phyloP scores from a whole-genome alignment of 1,140 invertebrate genomes.

The Whitmania pigra region DNA sequence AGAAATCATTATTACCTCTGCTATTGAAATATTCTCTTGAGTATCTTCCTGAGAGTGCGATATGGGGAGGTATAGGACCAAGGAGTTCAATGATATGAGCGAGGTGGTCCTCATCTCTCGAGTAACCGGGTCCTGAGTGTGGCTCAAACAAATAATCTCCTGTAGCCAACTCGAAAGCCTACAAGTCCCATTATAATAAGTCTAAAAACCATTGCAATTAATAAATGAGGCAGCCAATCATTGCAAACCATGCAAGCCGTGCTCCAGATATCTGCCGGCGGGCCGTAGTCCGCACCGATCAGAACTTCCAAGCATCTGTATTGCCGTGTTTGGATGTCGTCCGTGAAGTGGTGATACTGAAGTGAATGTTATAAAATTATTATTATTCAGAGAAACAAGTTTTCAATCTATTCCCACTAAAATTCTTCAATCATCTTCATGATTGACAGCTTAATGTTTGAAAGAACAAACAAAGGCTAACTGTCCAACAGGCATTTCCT shows the following conservation, averaged over 20 bases:
- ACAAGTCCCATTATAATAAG: slow-evolving; percentile 1
- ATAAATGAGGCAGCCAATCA: not conserved
- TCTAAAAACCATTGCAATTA: not conserved
- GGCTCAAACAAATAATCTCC: slow-evolving; percentile 99
- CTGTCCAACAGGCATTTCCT: slow-evolving; percentile 98
- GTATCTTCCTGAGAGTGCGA: slow-evolving; percentile 78
- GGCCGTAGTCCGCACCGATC: slow-evolving; percentile 79
- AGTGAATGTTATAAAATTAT: not conserved
- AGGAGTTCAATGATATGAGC: slow-evolving; percentile 95
- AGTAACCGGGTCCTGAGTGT: slow-evolving; percentile 64
- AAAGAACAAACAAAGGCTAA: slow-evolving; percentile 40
- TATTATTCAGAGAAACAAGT: too few species aligned
- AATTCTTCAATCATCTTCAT: too few species aligned
- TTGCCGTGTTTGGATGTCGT: slow-evolving; percentile 97
- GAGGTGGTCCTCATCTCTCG: slow-evolving; percentile 91
- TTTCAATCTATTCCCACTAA: too few species aligned
- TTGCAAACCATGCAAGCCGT: slow-evolving; percentile 81
- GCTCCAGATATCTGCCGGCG: slow-evolving; percentile 94
- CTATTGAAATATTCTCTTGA: slow-evolving; percentile 85
- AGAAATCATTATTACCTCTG: slow-evolving; percentile 50
- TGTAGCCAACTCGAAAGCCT: slow-evolving; percentile 90
- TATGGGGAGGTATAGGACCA: slow-evolving; percentile 78
- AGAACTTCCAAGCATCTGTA: slow-evolving; percentile 92
- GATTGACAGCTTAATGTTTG: too few species aligned
- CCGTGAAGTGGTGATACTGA: slow-evolving; percentile 67